A percentile compares a stretch with the other conserved stretches of the same genome.
phyloP scores from a whole-genome alignment of 2,113 vertebrate genomes.

The Strigops habroptila region DNA sequence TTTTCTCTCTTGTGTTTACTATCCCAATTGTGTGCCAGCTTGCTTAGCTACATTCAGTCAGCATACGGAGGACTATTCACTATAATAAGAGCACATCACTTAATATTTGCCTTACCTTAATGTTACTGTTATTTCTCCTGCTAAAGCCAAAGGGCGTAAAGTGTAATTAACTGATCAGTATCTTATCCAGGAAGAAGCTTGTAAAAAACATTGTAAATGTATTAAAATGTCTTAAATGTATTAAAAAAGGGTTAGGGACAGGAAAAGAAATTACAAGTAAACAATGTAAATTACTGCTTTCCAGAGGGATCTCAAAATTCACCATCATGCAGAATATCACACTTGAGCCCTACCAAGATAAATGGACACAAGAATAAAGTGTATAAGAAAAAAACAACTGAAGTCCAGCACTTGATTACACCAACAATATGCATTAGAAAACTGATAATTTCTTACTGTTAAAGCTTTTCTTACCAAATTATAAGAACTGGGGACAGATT shows the following conservation, averaged over 20 bases:
- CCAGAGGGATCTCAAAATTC: not conserved
- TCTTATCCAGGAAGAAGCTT: not conserved
- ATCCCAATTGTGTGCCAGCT: not conserved
- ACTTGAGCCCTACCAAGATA: not conserved
- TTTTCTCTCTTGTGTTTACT: not conserved
- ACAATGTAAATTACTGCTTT: not conserved
- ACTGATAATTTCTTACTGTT: not conserved
- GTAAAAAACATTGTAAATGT: not conserved
- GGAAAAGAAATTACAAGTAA: not conserved
- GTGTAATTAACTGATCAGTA: not conserved
- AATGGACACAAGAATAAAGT: not conserved
- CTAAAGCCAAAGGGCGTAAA: not conserved
- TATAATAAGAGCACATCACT: not conserved
- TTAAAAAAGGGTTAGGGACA: not conserved
- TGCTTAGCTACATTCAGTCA: not conserved
- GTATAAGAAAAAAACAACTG: not conserved
- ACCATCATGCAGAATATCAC: not conserved
- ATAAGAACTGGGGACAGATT: not conserved
- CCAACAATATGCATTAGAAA: not conserved
- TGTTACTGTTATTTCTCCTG: not conserved
- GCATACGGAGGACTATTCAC: not conserved
- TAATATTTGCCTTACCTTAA: not conserved
- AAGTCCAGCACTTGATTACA: not conserved
- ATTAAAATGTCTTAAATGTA: not conserved
- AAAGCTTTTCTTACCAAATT: not conserved